phyloP scores from a whole-genome alignment of 2,113 vertebrate species.

The Meles meles region DNA sequence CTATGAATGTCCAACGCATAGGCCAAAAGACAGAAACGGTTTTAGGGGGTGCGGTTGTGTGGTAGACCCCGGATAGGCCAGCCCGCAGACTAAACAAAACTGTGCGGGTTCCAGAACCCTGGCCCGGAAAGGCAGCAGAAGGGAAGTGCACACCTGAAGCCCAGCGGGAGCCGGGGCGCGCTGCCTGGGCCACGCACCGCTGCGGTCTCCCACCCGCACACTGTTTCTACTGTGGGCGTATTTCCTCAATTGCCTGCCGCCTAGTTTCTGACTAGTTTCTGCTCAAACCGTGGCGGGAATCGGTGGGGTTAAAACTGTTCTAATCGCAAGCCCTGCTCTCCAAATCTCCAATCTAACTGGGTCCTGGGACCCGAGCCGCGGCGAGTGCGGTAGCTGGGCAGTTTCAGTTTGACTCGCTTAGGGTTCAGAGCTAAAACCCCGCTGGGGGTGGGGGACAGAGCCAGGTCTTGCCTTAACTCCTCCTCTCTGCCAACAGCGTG shows the following conservation, averaged over 20 bases:
- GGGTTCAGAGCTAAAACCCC: neutral
- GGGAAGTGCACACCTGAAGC: neutral
- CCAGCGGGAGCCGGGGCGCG: fast-evolving
- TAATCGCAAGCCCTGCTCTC: neutral
- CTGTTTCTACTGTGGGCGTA: neutral
- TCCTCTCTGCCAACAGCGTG: neutral
- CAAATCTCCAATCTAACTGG: neutral
- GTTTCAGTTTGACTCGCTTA: neutral
- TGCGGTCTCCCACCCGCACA: neutral
- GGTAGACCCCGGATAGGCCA: neutral
- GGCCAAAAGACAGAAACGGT: neutral
- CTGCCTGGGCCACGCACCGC: fast-evolving
- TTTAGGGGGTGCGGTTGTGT: neutral
- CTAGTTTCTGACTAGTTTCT: neutral
- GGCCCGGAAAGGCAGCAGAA: neutral
- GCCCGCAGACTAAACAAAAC: neutral
- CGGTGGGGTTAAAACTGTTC: neutral
- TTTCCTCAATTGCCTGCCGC: neutral
- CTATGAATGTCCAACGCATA: neutral
- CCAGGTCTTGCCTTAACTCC: neutral
- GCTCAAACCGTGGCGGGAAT: neutral
- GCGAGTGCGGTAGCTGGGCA: neutral
- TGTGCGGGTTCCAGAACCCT: fast-evolving
- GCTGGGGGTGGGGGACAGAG: neutral
- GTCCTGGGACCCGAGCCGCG: neutral